A percentile compares a stretch with the other conserved stretches of the same genome.
phyloP scores from a whole-genome alignment of 2,888 invertebrate species.

The Melieria picta region DNA sequence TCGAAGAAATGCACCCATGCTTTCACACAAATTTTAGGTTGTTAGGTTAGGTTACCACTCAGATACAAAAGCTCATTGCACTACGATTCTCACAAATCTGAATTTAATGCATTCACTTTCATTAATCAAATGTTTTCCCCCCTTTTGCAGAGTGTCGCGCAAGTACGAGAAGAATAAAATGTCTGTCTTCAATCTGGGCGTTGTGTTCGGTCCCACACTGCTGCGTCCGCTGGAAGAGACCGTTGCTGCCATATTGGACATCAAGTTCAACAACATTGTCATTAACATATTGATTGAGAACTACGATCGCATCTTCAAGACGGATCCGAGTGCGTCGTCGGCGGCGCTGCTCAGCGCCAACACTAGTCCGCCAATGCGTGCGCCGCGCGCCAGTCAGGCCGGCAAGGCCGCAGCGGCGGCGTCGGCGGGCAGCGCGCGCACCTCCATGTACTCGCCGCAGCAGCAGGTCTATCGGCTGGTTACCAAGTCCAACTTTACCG shows the following conservation, averaged over 20 bases:
- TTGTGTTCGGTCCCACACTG: slow-evolving; percentile 97
- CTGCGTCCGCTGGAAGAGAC: slow-evolving; percentile 95
- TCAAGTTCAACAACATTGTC: slow-evolving; percentile 98
- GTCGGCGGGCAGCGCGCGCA: slow-evolving; percentile 49
- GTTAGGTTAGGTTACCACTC: too few relatives aligned
- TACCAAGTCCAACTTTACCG: slow-evolving; percentile 63
- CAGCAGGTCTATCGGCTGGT: slow-evolving; percentile 64
- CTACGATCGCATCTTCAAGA: slow-evolving; percentile 78
- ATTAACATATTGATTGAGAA: slow-evolving; percentile 96
- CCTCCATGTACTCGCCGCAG: slow-evolving; percentile 62
- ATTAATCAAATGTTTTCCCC: neutral
- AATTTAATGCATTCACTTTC: neutral
- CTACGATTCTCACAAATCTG: neutral
- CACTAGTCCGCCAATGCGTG: slow-evolving; percentile 61
- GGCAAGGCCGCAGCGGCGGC: slow-evolving; percentile 40
- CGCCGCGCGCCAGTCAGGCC: slow-evolving; percentile 60
- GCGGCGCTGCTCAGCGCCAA: slow-evolving; percentile 43
- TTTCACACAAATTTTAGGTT: too few relatives aligned
- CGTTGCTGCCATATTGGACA: slow-evolving; percentile 97
- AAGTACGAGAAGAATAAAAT: slow-evolving; percentile 92
- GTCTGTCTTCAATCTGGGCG: slow-evolving; percentile 96
- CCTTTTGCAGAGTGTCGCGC: slow-evolving; percentile 76
- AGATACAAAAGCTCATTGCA: too few relatives aligned
- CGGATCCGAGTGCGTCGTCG: slow-evolving; percentile 57
- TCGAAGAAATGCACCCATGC: too few relatives aligned